A percentile compares a stretch with the other conserved stretches of the same genome.
phyloP scores from a whole-genome alignment of 2,888 invertebrate genomes.

The Aethes cnicana region DNA sequence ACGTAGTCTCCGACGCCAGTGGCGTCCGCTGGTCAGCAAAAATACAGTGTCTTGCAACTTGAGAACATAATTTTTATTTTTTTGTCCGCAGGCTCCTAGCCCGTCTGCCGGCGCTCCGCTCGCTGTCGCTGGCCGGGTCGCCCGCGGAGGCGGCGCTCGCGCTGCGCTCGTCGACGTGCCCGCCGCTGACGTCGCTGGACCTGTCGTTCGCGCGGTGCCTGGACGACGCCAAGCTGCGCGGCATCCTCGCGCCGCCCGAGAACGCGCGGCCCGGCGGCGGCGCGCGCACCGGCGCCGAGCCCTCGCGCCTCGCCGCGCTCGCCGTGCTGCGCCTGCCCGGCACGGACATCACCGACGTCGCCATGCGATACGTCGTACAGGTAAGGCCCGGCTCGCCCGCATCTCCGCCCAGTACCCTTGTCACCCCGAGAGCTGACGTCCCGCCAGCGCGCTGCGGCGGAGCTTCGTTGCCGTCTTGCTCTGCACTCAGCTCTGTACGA shows the following conservation, averaged over 20 bases:
- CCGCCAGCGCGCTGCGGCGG: no score
- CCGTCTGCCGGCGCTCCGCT: slow-evolving; percentile 91
- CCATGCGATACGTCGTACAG: slow-evolving; percentile 83
- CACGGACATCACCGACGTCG: slow-evolving; percentile 95
- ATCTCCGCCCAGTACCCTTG: no score
- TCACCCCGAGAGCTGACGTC: no score
- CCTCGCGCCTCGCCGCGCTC: slow-evolving; percentile 85
- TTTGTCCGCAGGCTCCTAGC: slow-evolving; percentile 83
- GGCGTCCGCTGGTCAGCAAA: no score
- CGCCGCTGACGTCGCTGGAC: slow-evolving; percentile 89
- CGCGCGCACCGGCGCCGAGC: slow-evolving; percentile 66
- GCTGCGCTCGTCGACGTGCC: slow-evolving; percentile 90
- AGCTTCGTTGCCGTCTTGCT: no score
- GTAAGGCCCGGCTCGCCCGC: no score
- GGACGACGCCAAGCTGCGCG: slow-evolving; percentile 91
- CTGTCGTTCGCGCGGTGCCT: slow-evolving; percentile 93
- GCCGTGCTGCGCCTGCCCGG: slow-evolving; percentile 90
- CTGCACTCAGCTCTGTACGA: no score
- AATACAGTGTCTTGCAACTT: no score
- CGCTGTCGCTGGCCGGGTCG: slow-evolving; percentile 90
- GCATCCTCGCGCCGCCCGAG: slow-evolving; percentile 92
- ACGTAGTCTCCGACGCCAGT: no score
- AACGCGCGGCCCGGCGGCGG: slow-evolving; percentile 88
- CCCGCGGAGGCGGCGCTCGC: slow-evolving; percentile 90
- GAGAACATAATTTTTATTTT: neutral